phyloP scores from a whole-genome alignment of 64 coral and sea anemone genomes.

The Porites australiensis region DNA sequence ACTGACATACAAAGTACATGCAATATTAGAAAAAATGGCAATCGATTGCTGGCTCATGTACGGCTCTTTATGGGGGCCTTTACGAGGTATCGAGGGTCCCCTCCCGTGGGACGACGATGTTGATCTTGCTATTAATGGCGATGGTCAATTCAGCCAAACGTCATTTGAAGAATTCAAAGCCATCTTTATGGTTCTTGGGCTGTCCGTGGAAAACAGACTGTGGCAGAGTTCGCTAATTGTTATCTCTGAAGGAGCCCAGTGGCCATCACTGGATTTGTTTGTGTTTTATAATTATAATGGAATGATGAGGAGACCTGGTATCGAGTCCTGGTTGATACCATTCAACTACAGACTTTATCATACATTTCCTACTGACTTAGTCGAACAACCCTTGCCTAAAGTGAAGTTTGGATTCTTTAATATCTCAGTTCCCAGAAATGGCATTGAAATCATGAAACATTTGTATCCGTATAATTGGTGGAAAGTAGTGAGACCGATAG shows the following conservation, averaged over 20 bases:
- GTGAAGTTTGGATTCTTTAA: constrained; percentile 73
- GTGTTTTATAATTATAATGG: constrained; percentile 70
- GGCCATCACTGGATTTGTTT: constrained; percentile 61
- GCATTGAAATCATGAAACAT: constrained; percentile 69
- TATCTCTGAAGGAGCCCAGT: not conserved
- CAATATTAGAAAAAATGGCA: constrained; percentile 21
- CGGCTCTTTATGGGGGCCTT: constrained; percentile 49
- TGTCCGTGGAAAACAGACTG: constrained; percentile 10
- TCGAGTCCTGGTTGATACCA: constrained; percentile 49
- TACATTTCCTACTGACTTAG: constrained; percentile 62
- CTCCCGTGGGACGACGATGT: constrained; percentile 72
- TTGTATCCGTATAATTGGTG: constrained; percentile 85
- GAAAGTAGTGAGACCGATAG: constrained; percentile 40
- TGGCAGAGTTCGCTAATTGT: constrained; percentile 31
- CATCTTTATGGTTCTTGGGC: constrained; percentile 1
- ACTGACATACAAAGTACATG: constrained; percentile 36
- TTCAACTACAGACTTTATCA: constrained; percentile 68
- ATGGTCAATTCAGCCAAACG: constrained; percentile 10
- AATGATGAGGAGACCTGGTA: constrained; percentile 67
- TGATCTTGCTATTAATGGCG: constrained; percentile 48
- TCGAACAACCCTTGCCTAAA: constrained; percentile 49
- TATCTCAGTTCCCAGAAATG: constrained; percentile 58
- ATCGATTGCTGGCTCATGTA: constrained; percentile 63
- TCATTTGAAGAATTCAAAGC: constrained; percentile 20
- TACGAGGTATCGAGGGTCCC: constrained; percentile 4